A percentile compares a stretch with the other conserved stretches of the same genome.
These are phyloP conservation scores for Phrynocephalus forsythii DNA, from an alignment of 2,797 vertebrate genomes.

Conservation along the genomic window DNA sequence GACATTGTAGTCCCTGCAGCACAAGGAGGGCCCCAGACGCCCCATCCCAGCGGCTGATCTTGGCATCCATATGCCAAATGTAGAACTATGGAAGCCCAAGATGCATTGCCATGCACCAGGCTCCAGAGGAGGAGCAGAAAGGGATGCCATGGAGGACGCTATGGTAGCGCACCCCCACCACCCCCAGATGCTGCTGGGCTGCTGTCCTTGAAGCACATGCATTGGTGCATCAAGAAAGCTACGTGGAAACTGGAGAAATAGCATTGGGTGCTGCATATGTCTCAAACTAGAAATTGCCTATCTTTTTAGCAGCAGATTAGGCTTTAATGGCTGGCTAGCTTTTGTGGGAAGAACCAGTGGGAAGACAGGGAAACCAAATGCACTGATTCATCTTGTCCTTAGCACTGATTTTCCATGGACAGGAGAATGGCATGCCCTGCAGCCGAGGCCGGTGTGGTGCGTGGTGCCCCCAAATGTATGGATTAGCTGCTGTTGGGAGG, in stretches of 20 bases:
- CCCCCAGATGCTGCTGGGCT: not conserved
- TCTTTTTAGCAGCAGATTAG: no score
- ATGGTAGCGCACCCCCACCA: no score
- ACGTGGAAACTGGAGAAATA: not conserved
- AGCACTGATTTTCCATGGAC: not conserved
- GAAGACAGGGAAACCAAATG: no score
- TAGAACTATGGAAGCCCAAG: not conserved
- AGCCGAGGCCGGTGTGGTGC: not conserved
- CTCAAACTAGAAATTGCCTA: not conserved
- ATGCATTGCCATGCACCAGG: not conserved
- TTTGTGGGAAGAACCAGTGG: not conserved
- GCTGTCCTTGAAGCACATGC: not conserved
- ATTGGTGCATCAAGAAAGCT: not conserved
- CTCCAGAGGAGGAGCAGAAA: not conserved
- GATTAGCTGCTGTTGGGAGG: no score
- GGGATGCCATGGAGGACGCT: not conserved
- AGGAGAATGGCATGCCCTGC: not conserved
- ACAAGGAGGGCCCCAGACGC: not conserved
- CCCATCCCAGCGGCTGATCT: not conserved
- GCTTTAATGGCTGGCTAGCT: not conserved
- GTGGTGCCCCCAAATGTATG: no score
- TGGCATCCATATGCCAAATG: no score
- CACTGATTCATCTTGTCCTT: not conserved
- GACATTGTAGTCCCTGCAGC: not conserved
- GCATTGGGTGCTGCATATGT: not conserved